These are phyloP conservation scores for Taurulus bubalis DNA, from an alignment of 2,113 vertebrate genomes.

Conservation along the genomic window DNA sequence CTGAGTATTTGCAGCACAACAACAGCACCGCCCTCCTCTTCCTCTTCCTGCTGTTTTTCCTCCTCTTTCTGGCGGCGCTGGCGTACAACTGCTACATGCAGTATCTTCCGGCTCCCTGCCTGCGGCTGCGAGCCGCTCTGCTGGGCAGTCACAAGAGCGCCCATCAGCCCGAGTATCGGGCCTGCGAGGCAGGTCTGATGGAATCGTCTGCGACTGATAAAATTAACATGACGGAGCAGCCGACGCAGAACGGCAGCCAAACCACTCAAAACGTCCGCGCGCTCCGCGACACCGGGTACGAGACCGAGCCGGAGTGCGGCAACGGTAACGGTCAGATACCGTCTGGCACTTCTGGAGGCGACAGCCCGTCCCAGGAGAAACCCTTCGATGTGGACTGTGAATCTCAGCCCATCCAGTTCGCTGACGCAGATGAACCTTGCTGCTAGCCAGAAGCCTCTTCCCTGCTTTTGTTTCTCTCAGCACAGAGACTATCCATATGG, in stretches of 20 bases:
- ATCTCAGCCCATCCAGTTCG: constrained; percentile 88
- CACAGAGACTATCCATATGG: not conserved
- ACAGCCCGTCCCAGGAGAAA: constrained; percentile 79
- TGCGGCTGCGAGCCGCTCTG: constrained; percentile 88
- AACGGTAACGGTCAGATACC: constrained; percentile 89
- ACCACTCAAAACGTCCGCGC: constrained; percentile 75
- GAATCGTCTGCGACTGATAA: constrained; percentile 84
- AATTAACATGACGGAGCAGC: constrained; percentile 78
- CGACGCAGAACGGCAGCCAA: constrained; percentile 86
- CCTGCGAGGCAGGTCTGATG: constrained; percentile 91
- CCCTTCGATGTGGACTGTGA: constrained; percentile 94
- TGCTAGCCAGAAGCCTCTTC: constrained; percentile 36
- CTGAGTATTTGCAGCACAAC: constrained; percentile 89
- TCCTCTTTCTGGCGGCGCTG: constrained; percentile 89
- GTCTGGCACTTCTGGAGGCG: constrained; percentile 74
- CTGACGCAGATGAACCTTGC: constrained; percentile 86
- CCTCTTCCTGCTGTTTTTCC: constrained; percentile 92
- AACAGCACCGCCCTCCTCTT: constrained; percentile 90
- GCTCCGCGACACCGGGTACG: constrained; percentile 91
- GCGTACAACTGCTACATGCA: constrained; percentile 97
- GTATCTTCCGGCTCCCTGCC: constrained; percentile 91
- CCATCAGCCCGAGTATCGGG: constrained; percentile 83
- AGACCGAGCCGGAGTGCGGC: constrained; percentile 91
- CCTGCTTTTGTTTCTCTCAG: not conserved
- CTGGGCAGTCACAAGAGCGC: constrained; percentile 89